Evolutionary conservation across 1,140 invertebrate species (phyloP), one percentile per base, ranked within the genome.

Genomic region (Epicauta chinensis): DNA sequence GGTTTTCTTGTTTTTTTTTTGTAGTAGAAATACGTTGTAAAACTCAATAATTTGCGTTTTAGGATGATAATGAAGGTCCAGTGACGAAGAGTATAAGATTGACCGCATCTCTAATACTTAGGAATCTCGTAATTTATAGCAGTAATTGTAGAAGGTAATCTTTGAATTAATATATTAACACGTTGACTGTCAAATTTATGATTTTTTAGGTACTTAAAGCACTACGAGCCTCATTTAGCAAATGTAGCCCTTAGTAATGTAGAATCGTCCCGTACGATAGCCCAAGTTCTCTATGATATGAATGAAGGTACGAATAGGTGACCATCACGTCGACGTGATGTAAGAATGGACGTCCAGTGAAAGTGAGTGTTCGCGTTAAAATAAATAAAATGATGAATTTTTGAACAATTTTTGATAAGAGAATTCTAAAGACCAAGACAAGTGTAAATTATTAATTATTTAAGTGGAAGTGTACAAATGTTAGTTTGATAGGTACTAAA

Each of bases 1-100:
- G n/a, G n/a, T n/a, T n/a, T n/a, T n/a, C n/a, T n/a, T n/a, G n/a
- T 16, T 43, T 5, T 43, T 3, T 30, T 30, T 30, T 30, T 30
- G 29, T 30, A 10, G 10, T 5, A 30, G 10, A 30, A 30, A 30
- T 4, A 4, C 29, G 10, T 30, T 30, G 4, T 30, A 30, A 30
- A 5, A 30, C 3, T 34, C 11, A n/a, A 12, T 11, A 12, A n/a
- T 1, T 11, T 37, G 16, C 42, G 30, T 75, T 75, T 58, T 73
- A 93, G 89, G 94, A 98, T 73, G 92, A 96, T 67, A 93, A 94
- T 71, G 95, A 98, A 81, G 94, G 94, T 44, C 95, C 97, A 42
- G 93, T 99, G 32, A 98, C 97, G 17, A 98, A 98, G 78, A 98
- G 95, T 76, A 97, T 99, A 73, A 82, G 97, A 48, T 77, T 99